Conservation (phyloP, 2,888 invertebrate genomes). For the Hoplodrina ambigua region DNA sequence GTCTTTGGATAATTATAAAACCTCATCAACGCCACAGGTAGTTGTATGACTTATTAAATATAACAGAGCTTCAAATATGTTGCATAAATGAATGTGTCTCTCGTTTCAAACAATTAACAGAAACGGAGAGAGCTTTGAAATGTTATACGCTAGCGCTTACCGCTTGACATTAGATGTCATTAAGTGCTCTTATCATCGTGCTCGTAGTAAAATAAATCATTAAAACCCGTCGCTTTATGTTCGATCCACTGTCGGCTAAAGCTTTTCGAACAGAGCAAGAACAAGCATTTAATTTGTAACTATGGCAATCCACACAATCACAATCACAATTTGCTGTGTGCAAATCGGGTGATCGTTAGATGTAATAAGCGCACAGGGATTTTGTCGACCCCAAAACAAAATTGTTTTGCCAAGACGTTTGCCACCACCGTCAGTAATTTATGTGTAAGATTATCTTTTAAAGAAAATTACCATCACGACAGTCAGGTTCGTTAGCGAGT, state of each 20-base stretch:
- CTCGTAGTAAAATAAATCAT: too few species aligned
- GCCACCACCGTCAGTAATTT: too few species aligned
- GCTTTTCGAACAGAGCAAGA: background rate
- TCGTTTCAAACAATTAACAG: background rate
- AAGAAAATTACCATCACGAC: background rate
- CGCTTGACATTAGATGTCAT: background rate
- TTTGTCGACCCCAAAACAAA: background rate
- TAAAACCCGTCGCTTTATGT: background rate
- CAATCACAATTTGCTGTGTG: too few species aligned
- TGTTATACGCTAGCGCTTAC: background rate
- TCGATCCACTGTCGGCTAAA: background rate
- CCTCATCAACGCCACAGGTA: slow-evolving; percentile 1
- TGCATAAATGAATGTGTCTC: background rate
- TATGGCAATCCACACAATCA: background rate
- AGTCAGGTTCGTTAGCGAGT: slow-evolving; percentile 11
- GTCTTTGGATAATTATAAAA: slow-evolving; percentile 7
- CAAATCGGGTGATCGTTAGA: too few species aligned
- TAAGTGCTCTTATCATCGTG: too few species aligned
- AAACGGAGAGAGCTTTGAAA: background rate
- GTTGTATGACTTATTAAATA: background rate
- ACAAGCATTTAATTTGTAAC: background rate
- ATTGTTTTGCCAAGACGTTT: background rate
- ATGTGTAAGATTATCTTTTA: background rate
- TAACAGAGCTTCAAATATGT: background rate
- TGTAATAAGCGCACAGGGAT: background rate